Percentiles rank a stretch among this genome's conserved stretches.
phyloP scores from a whole-genome alignment of 2,888 invertebrate species.

The Neoascia interrupta region DNA sequence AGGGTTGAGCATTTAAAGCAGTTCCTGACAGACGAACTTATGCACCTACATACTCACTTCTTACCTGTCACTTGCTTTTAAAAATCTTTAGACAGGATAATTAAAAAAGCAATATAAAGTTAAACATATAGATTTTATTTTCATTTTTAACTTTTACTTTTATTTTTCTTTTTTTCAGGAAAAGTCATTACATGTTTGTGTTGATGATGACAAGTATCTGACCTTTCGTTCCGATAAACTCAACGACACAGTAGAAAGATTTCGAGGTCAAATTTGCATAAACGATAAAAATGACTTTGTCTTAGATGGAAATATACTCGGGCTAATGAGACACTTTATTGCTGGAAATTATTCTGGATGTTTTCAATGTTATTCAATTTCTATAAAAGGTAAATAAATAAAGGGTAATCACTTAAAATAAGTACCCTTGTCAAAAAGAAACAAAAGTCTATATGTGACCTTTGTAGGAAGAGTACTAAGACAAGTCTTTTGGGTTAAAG shows the following conservation, averaged over 20 bases:
- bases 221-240: not conserved
- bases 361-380: constrained; percentile 27
- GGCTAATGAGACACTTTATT: constrained; percentile 4
- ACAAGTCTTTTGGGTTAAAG: not conserved
- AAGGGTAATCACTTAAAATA: too few relatives aligned
- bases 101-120: too few relatives aligned
- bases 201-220: not conserved
- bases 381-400: constrained; percentile 16
- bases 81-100: too few relatives aligned
- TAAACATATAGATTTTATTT: too few relatives aligned
- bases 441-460: not conserved
- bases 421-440: too few relatives aligned
- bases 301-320: constrained; percentile 6
- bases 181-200: constrained; percentile 16
- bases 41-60: too few relatives aligned
- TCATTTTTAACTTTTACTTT: not conserved
- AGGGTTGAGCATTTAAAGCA: too few relatives aligned
- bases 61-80: too few relatives aligned
- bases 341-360: constrained; percentile 3
- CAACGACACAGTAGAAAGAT: not conserved
- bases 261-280: constrained; percentile 14
- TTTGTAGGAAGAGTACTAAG: constrained; percentile 1
- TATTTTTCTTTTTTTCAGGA: constrained; percentile 9
- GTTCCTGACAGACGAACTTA: too few relatives aligned
- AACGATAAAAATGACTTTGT: not conserved